Evolutionary conservation across 2,888 invertebrate species (phyloP), one percentile per base, ranked within the genome.

Genomic region (Pimpla rufipes): DNA sequence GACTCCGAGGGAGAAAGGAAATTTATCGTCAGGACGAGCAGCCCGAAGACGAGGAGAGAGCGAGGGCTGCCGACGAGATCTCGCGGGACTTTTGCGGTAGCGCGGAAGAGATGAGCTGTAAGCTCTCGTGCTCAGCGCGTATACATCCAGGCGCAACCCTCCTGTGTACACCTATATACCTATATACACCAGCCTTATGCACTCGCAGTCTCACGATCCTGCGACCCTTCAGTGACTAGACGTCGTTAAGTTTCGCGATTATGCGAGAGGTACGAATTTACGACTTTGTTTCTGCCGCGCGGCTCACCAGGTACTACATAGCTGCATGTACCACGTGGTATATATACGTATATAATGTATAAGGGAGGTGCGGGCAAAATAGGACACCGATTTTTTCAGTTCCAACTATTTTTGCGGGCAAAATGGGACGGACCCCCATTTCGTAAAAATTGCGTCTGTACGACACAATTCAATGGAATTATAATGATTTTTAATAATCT

Each of bases 241-340:
- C 73, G 47, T 57, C 73, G 79, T 79, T 79, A 74, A 68, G 67
- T 74, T 67, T 74, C 16, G 42, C 50, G 59, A 79, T 79, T 67
- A 64, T 64, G 40, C 78, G 64, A 59, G 21, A 78, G 45, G 23
- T 16, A 50, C 62, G 37, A 74, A 62, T 74, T 74, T 74, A 74
- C 47, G 50, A 47, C 47, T 62, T 74, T 35, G 62, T 29, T 74
- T 50, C 62, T 40, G 23, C 21, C 42, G 40, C 42, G 40, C 57
- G 42, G 21, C 71, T 57, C 23, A 16, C 47, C 47, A 47, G 10
- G 21, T 47, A 35, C 8, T 47, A 35, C 8, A 45, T 3, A 62
- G 47, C 5, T n/a, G n/a, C n/a, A 47, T 47, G n/a, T 47, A 47
- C 5, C 29, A 29, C 29, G 29, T 29, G n/a, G 29, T 47, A n/a